Conservation (phyloP, 2,797 vertebrate genomes). For the Neopelma chrysocephalum region DNA sequence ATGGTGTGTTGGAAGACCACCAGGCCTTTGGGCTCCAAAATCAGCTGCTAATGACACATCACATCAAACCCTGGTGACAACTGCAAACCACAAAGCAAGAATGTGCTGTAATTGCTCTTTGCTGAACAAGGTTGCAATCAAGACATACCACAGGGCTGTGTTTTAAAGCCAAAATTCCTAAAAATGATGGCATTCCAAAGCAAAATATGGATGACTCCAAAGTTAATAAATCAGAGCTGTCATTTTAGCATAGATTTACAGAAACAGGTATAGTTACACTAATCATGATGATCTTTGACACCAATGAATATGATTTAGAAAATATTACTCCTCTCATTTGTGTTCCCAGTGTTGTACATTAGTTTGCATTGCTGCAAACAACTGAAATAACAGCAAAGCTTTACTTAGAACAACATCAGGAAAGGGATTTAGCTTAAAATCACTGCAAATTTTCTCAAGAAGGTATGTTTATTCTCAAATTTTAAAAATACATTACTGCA, state of each 20-base stretch:
- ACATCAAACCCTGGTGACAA: background rate
- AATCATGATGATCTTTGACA: background rate
- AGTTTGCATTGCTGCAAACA: background rate
- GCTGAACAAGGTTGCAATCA: background rate
- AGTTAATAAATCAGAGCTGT: background rate
- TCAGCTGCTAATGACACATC: background rate
- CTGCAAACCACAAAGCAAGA: background rate
- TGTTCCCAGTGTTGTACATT: background rate
- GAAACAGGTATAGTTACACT: background rate
- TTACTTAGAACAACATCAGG: background rate
- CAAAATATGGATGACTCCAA: background rate
- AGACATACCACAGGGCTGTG: accelerated
- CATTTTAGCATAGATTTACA: background rate
- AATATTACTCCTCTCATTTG: background rate
- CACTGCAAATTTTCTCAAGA: background rate
- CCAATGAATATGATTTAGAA: background rate
- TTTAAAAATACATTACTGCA: background rate
- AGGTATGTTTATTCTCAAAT: background rate
- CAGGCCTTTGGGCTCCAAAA: background rate
- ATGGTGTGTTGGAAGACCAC: background rate
- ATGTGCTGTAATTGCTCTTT: background rate
- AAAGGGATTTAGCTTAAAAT: background rate
- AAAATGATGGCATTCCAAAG: background rate
- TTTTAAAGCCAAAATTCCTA: background rate
- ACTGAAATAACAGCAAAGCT: background rate